Evolutionary conservation across 1,140 invertebrate genomes (phyloP).

Genomic region (Cotesia glomerata): DNA sequence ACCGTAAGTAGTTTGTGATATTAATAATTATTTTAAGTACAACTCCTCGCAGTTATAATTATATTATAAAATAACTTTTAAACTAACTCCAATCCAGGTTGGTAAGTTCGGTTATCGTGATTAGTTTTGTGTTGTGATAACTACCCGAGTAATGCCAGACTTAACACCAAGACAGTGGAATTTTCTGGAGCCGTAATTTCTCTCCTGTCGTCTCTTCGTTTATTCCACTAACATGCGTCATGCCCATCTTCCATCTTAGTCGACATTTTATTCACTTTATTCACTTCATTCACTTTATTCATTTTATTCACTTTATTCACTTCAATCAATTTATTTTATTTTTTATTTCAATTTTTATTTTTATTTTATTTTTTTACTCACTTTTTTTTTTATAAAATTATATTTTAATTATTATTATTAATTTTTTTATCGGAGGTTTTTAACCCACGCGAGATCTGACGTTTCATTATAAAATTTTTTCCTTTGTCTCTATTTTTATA

Average conservation of each 20-base stretch:
- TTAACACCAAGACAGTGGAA: not conserved
- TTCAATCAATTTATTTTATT: not conserved
- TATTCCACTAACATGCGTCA: conserved; percentile 32
- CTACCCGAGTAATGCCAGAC: too few relatives aligned
- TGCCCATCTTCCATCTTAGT: conserved; percentile 37
- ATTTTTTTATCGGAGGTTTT: too few relatives aligned
- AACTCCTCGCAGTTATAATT: conserved; percentile 15
- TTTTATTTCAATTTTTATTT: too few relatives aligned
- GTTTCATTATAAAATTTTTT: too few relatives aligned
- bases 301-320: not conserved
- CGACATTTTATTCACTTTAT: not conserved
- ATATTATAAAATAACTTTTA: not conserved
- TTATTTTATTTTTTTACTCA: too few relatives aligned
- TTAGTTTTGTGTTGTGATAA: too few relatives aligned
- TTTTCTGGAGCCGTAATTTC: not conserved
- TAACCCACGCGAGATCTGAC: too few relatives aligned
- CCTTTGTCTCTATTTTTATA: too few relatives aligned
- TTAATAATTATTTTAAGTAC: conserved; percentile 5
- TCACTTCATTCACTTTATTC: not conserved
- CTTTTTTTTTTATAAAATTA: too few relatives aligned
- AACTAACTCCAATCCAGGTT: too few relatives aligned
- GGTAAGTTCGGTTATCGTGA: too few relatives aligned
- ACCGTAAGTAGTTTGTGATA: conserved; percentile 57
- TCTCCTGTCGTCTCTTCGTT: not conserved
- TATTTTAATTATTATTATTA: too few relatives aligned